phyloP scores from a whole-genome alignment of 2,888 invertebrate species.

The Emmelina monodactyla region DNA sequence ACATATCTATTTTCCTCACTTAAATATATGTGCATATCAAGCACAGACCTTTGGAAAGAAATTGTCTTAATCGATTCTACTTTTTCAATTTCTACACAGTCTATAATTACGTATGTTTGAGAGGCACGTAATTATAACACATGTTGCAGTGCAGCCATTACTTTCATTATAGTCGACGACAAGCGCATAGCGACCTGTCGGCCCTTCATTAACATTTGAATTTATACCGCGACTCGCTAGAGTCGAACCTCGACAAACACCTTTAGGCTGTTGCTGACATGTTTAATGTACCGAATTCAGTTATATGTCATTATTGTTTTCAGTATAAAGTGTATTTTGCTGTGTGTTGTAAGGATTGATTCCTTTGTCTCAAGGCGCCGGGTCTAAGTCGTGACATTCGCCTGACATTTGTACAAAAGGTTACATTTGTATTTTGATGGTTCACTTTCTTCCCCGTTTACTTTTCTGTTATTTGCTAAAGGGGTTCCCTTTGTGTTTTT shows the following conservation, averaged over 20 bases:
- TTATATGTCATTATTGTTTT: conserved; percentile 25
- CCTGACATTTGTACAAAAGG: conserved; percentile 61
- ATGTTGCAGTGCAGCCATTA: conserved; percentile 37
- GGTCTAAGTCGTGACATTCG: conserved; percentile 40
- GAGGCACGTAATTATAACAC: conserved; percentile 25
- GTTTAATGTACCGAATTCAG: conserved; percentile 26
- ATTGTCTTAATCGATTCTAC: no score
- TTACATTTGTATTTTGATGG: conserved; percentile 44
- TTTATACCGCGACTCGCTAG: conserved; percentile 41
- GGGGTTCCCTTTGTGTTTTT: no score
- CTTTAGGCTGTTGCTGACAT: conserved; percentile 35
- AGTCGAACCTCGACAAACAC: conserved; percentile 36
- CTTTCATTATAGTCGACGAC: conserved; percentile 34
- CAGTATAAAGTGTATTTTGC: conserved; percentile 34
- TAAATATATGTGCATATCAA: no score
- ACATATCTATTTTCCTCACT: no score
- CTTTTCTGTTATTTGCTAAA: no score
- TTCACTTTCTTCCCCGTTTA: no score
- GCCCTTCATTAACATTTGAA: conserved; percentile 49
- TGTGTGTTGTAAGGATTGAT: conserved; percentile 22
- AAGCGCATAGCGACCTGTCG: conserved; percentile 37
- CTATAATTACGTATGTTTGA: background rate
- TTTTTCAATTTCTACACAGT: no score
- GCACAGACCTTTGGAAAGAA: no score
- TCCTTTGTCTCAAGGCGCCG: conserved; percentile 59